These are phyloP conservation scores for Parazoanthus swiftii DNA, from an alignment of 92 coral and sea anemone genomes.

Conservation along the genomic window DNA sequence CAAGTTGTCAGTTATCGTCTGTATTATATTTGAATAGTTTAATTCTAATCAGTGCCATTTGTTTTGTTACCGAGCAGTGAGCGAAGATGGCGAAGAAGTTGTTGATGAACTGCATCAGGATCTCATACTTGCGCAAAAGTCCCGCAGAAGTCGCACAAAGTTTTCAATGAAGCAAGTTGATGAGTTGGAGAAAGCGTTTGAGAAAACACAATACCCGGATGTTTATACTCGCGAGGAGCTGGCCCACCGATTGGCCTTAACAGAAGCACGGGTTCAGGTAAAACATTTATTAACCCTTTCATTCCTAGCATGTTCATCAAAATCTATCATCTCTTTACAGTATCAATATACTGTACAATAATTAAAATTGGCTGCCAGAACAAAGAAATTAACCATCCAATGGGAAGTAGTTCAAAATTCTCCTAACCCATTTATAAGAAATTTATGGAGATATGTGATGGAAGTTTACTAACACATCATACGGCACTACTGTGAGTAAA, in stretches of 20 bases:
- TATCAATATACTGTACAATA: too few relatives aligned
- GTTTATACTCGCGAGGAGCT: conserved; percentile 96
- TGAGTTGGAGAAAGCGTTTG: conserved; percentile 93
- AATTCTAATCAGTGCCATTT: neutral
- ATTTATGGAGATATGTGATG: too few relatives aligned
- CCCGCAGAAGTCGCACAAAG: conserved; percentile 92
- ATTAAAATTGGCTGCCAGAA: too few relatives aligned
- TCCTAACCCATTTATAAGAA: too few relatives aligned
- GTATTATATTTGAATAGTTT: too few relatives aligned
- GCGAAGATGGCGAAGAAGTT: neutral
- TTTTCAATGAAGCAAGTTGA: conserved; percentile 86
- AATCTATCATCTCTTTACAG: too few relatives aligned
- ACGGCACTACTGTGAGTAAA: too few relatives aligned
- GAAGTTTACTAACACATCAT: too few relatives aligned
- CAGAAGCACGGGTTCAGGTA: conserved; percentile 99
- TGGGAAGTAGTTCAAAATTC: too few relatives aligned
- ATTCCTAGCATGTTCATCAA: too few relatives aligned
- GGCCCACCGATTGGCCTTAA: conserved; percentile 88
- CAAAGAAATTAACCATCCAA: too few relatives aligned
- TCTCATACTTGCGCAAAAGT: conserved; percentile 67
- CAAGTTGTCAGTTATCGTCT: too few relatives aligned
- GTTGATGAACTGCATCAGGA: conserved; percentile 7
- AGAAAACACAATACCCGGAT: conserved; percentile 97
- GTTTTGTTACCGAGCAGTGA: neutral
- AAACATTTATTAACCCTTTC: neutral